Base-by-base conservation (phyloP, 2,888 invertebrate genomes). In the Beris chalybata region DNA sequence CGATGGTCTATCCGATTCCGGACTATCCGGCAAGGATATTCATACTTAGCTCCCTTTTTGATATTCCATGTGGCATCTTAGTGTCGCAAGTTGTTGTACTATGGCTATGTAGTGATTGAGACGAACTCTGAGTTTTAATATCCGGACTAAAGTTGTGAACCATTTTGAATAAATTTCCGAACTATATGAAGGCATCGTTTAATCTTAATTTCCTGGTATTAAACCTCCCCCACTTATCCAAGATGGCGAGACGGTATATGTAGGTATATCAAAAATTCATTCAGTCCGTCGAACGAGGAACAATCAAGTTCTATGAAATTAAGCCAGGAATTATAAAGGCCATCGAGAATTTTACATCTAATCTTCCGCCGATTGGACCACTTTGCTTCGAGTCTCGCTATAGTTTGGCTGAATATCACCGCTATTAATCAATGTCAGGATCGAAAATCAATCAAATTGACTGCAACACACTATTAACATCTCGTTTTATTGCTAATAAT, bases 151-250 rank as follows among this genome's bases (percentile, higher is more conserved):
- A 54, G 47, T 47, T 45, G 52, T 54, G 59, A 53, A 66, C 66
- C 66, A 66, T 66, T 66, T 66, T 66, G 66, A 66, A 66, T 66
- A 66, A 59, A 66, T 66, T 59, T 52, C 13, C 38, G 38, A 38
- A 38, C 38, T 38, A 38, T 38, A 9, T 7, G 38, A 38, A 5
- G 9, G 5, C 38, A 38, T 38, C 38, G 22, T 38, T 38, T 5
- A 9, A 38, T 38, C 38, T 5, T 9, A 38, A 38, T 38, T 38
- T 38, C 38, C 38, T 38, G 38, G 38, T 38, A 38, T 3, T 38
- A 38, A 5, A 5, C 38, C 7, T 38, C 38, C 38, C 9, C 38
- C 38, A 38, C 38, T 38, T 38, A 38, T 38, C 38, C 38, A 38
- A 38, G 38, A 38, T 38, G 5, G 9, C 2, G 38, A 3, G 9